Evolutionary conservation across 2,888 invertebrate species (phyloP), one percentile per base, ranked within the genome.

Genomic region (Trichacis sp.): DNA sequence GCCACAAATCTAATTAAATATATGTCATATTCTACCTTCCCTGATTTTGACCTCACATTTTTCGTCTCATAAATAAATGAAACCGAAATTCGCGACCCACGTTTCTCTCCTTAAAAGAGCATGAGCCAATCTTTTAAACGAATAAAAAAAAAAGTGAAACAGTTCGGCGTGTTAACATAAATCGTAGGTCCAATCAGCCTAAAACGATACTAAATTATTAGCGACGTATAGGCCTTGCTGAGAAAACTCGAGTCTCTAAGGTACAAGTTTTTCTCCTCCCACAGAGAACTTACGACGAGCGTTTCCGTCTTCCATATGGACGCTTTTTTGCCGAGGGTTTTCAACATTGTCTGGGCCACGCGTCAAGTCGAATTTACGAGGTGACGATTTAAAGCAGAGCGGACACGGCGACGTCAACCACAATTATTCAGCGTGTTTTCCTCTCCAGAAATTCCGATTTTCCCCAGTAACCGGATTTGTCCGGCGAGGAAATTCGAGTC

Each of bases 131-230:
- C 18, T 36, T 49, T 15, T 36, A 18, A 38, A 36, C 11, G 33
- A 15, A 15, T 33, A 38, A 8, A 33, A 49, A 49, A 49, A 15
- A 29, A 30, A 50, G 46, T 24, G 38, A 50, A 51, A 51, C 45
- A 51, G 45, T 53, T 42, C 38, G 29, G 19, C 50, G 53, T 56
- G 65, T 58, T 66, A 65, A 73, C 72, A 79, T 80, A 80, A 80
- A 79, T 80, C 76, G 59, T 73, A 61, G 62, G 65, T 77, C 76
- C 80, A 80, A 81, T 80, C 81, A 78, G 76, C 78, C 77, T 81
- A 78, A 81, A 81, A 79, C 79, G 79, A 74, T 79, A 77, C 76
- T 80, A 79, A 81, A 81, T 81, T 81, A 81, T 81, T 81, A 73
- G 76, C 65, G 53, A 52, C 62, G 55, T n/a, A n/a, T 59, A 50